These are phyloP conservation scores for Sogatella furcifera DNA, from an alignment of 1,140 invertebrate species.

Conservation along the genomic window DNA sequence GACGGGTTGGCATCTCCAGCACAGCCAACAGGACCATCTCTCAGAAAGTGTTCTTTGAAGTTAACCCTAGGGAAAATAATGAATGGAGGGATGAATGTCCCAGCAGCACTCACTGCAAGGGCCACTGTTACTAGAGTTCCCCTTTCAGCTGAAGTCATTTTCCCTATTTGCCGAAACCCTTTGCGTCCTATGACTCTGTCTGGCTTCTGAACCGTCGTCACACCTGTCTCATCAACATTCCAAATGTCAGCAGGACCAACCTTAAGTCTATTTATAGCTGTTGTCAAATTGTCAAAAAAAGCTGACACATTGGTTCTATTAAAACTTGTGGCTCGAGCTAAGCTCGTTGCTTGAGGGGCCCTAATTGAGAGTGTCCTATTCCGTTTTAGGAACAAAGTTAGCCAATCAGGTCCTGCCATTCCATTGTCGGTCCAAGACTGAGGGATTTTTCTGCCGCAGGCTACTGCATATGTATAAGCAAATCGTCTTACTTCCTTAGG, in stretches of 20 bases:
- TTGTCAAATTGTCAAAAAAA: conserved; percentile 27
- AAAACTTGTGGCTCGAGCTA: conserved; percentile 18
- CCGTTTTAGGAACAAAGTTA: conserved; percentile 26
- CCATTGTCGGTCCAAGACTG: conserved; percentile 27
- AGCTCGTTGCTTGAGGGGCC: conserved; percentile 30
- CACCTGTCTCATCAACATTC: conserved; percentile 34
- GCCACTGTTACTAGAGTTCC: conserved; percentile 33
- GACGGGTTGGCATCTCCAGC: conserved; percentile 28
- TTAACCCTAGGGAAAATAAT: conserved; percentile 32
- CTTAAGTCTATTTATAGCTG: conserved; percentile 25
- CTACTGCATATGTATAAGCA: too few species aligned
- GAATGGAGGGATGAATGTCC: conserved; percentile 27
- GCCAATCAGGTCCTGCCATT: conserved; percentile 29
- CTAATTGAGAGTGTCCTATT: conserved; percentile 28
- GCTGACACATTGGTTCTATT: conserved; percentile 19
- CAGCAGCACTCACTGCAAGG: conserved; percentile 29
- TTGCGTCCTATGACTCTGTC: conserved; percentile 27
- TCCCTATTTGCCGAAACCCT: conserved; percentile 36
- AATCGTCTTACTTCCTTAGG: too few species aligned
- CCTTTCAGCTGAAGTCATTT: conserved; percentile 33
- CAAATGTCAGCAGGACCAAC: conserved; percentile 30
- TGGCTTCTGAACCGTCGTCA: conserved; percentile 35
- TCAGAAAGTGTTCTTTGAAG: conserved; percentile 33
- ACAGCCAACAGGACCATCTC: conserved; percentile 30
- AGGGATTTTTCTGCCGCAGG: too few species aligned